phyloP scores from a whole-genome alignment of 2,113 vertebrate species.

The Gymnarchus niloticus region DNA sequence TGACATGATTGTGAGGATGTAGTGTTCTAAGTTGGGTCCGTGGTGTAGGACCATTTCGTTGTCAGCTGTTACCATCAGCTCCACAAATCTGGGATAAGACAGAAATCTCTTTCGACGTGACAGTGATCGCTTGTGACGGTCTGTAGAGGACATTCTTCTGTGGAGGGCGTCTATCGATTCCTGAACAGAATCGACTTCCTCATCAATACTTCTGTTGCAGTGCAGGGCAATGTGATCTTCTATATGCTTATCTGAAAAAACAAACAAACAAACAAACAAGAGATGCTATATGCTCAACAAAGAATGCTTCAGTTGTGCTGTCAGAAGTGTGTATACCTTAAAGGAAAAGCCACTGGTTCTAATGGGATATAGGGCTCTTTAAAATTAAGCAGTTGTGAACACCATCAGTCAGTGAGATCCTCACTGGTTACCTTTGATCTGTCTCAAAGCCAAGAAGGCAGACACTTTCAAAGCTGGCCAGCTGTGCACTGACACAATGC shows the following conservation, averaged over 20 bases:
- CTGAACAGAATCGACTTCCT: conserved; percentile 57
- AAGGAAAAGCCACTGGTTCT: not conserved
- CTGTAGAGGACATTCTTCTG: conserved; percentile 44
- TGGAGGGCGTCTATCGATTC: conserved; percentile 45
- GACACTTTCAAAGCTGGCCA: not conserved
- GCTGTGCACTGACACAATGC: not conserved
- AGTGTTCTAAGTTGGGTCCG: conserved; percentile 86
- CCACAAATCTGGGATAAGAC: conserved; percentile 94
- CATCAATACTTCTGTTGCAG: conserved; percentile 52
- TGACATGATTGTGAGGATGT: conserved; percentile 92
- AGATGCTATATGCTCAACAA: not conserved
- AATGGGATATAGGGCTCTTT: not conserved
- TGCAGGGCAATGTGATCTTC: conserved; percentile 51
- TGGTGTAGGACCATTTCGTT: conserved; percentile 86
- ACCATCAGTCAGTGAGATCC: not conserved
- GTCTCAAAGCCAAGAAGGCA: not conserved
- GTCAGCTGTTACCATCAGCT: conserved; percentile 94
- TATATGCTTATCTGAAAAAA: conserved; percentile 57
- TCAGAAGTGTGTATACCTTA: not conserved
- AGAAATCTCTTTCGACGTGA: conserved; percentile 85
- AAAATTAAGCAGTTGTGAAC: conserved; percentile 7
- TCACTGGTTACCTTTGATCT: not conserved
- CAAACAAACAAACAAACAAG: not conserved
- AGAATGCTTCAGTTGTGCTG: not conserved
- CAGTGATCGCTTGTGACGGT: conserved; percentile 41